Conservation (phyloP, 37 sponge, comb jelly and placozoan species). For the Aphrocallistes beatrix region DNA sequence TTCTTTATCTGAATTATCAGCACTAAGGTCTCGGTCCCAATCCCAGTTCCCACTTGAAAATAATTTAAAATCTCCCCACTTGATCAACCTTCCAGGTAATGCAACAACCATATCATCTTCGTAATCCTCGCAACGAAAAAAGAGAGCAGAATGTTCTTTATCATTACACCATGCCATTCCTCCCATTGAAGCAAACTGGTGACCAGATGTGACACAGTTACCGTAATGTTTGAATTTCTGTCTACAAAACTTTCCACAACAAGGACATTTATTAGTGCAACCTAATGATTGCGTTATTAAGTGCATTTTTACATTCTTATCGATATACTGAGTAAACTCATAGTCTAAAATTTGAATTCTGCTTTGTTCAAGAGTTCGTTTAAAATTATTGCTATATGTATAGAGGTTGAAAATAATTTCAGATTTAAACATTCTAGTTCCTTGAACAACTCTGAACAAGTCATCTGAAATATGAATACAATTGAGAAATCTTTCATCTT, state of each 20-base stretch:
- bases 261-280: background rate
- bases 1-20: background rate
- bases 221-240: no score
- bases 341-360: background rate
- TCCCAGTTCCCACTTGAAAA: background rate
- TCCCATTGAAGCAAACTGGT: background rate
- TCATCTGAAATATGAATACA: background rate
- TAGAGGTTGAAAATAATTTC: background rate
- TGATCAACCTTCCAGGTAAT: background rate
- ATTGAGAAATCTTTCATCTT: background rate
- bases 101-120: background rate
- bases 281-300: background rate
- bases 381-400: background rate
- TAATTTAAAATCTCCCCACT: background rate
- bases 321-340: background rate
- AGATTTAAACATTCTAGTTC: background rate
- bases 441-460: background rate
- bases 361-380: background rate
- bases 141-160: background rate
- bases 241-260: background rate
- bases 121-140: background rate
- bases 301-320: no score
- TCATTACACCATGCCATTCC: background rate
- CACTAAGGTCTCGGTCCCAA: background rate
- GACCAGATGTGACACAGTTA: background rate